Evolutionary conservation across 2,797 vertebrate genomes (phyloP).

Genomic region (Gila robusta): DNA sequence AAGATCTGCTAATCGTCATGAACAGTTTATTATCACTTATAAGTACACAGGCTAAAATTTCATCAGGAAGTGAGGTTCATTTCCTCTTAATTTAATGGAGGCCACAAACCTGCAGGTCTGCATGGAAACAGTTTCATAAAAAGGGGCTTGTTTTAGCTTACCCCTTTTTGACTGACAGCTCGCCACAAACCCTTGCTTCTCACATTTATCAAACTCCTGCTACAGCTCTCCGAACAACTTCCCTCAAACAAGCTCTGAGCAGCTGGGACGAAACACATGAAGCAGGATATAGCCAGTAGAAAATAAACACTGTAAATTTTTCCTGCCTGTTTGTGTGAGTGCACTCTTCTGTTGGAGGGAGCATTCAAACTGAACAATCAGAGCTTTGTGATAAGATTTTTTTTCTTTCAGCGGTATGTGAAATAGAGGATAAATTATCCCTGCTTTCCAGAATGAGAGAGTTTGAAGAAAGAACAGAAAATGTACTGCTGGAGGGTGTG

Average conservation of each 20-base stretch:
- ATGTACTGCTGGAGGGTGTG: not conserved
- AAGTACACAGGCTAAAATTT: constrained; percentile 81
- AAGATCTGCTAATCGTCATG: constrained; percentile 69
- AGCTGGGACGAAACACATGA: constrained; percentile 57
- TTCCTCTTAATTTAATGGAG: constrained; percentile 37
- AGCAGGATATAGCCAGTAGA: constrained; percentile 42
- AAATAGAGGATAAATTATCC: constrained; percentile 45
- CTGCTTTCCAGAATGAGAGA: constrained; percentile 8
- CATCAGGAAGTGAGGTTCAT: constrained; percentile 82
- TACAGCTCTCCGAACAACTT: constrained; percentile 42
- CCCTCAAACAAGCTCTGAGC: constrained; percentile 52
- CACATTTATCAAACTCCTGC: constrained; percentile 67
- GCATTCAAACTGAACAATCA: constrained; percentile 53
- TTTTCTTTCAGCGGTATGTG: not conserved
- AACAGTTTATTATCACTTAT: constrained; percentile 76
- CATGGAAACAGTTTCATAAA: constrained; percentile 63
- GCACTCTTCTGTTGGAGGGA: constrained; percentile 9
- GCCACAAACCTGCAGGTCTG: constrained; percentile 21
- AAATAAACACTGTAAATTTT: constrained; percentile 62
- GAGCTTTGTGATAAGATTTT: constrained; percentile 62
- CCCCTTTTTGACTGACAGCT: constrained; percentile 63
- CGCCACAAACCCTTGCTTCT: constrained; percentile 68
- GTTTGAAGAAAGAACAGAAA: constrained; percentile 1
- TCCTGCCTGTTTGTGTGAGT: constrained; percentile 44
- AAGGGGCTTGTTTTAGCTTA: constrained; percentile 73